Base-by-base conservation (phyloP, 1,140 invertebrate species). In the Drosophila neocordata region DNA sequence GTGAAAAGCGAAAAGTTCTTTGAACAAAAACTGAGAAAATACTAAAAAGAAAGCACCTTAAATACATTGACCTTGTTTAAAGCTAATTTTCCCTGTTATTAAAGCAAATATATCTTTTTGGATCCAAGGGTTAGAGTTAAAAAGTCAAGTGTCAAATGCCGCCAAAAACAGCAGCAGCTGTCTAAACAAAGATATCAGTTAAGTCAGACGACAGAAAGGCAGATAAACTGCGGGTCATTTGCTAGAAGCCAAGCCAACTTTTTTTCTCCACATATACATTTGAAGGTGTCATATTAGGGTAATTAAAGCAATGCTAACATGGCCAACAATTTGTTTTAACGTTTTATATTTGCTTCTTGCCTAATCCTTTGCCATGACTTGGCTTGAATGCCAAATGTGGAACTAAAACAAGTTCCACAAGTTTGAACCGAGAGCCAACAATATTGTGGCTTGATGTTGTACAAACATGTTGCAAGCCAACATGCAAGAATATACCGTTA, bases 141-240 rank as follows among this genome's bases (percentile, higher is more conserved):
- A 5, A 7, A 57, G 62, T n/a, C 12, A 12, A 65, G 41, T 71
- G 64, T 44, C n/a, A 38, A 65, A 69, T 69, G 31, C 41, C 41
- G 41, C 41, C 15, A 48, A 18, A 4, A 20, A 15, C 15, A 48
- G 41, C 15, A 48, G 51, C 51, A 63, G 52, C 65, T 69, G 62
- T 35, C 61, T 65, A 77, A 82, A 74, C 73, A 81, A 59, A 64
- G 53, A 78, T 82, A 82, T 82, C 73, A 69, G 61, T 82, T 82
- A 66, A 69, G 52, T 12, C 57, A 59, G 63, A 67, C 15, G 37
- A 55, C 44, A 8, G 15, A 24, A 18, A 13, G 6, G 9, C 1
- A 51, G 57, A 74, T 74, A 67, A 62, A 60, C 51, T 51, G 56
- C 37, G 51, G 51, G 62, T 48, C 53, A 74, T 67, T 67, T 61